Evolutionary conservation across 2,113 vertebrate species (phyloP).

Genomic region (Rhinoptilus africanus): DNA sequence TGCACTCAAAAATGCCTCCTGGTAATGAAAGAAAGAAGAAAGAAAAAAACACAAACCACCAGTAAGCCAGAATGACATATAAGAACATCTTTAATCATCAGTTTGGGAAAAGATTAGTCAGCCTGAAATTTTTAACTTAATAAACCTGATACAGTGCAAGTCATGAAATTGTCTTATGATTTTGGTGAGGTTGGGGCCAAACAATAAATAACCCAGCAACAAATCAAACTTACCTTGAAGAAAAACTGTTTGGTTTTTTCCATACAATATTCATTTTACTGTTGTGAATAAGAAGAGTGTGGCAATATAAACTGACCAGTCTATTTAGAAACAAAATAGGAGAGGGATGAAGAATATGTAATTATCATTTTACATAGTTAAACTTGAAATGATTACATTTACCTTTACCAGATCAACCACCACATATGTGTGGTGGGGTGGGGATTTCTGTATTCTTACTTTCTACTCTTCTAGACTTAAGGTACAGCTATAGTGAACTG

Average conservation of each 20-base stretch:
- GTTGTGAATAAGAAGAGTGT: background rate
- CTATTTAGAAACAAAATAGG: background rate
- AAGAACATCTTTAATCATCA: background rate
- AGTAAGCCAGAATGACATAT: slow-evolving; percentile 1
- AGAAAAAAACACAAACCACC: background rate
- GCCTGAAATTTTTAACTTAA: background rate
- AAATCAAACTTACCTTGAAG: background rate
- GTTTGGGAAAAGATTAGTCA: background rate
- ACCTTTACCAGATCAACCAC: background rate
- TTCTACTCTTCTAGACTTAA: background rate
- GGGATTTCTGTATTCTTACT: background rate
- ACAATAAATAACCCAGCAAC: background rate
- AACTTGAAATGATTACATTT: background rate
- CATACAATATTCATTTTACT: background rate
- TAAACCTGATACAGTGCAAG: background rate
- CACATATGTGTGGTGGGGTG: fast-evolving
- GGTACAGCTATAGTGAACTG: background rate
- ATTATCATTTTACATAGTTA: background rate
- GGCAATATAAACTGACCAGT: background rate
- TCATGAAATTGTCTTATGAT: background rate
- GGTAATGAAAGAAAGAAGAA: slow-evolving; percentile 18
- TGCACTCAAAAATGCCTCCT: slow-evolving; percentile 98
- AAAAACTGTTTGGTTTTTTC: background rate
- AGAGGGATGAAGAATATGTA: background rate
- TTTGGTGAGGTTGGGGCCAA: background rate